Evolutionary conservation across 2,113 vertebrate genomes (phyloP).

Genomic region (Ciconia maguari): DNA sequence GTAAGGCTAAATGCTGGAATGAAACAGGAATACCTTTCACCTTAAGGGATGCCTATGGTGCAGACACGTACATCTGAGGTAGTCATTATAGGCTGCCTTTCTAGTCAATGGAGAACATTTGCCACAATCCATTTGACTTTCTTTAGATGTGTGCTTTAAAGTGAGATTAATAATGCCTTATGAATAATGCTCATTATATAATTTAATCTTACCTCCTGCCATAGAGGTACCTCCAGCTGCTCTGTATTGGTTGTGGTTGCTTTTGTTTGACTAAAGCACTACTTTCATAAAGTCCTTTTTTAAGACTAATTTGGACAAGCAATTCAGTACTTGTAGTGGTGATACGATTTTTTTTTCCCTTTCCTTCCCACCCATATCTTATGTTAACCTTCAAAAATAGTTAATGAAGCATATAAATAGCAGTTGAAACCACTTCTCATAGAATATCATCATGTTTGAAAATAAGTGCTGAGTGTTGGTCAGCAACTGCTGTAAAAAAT

Average conservation of each 20-base stretch:
- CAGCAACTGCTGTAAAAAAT: constrained; percentile 1
- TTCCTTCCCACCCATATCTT: neutral
- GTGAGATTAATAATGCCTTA: neutral
- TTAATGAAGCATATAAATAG: neutral
- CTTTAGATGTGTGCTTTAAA: neutral
- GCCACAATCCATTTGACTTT: neutral
- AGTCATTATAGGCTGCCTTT: neutral
- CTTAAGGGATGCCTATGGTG: neutral
- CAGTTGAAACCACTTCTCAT: neutral
- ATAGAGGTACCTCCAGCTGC: neutral
- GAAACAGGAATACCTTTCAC: neutral
- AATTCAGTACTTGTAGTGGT: neutral
- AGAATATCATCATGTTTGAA: neutral
- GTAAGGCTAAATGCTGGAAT: neutral
- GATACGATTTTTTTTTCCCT: neutral
- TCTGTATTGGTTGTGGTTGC: neutral
- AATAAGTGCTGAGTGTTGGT: neutral
- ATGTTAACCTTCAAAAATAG: neutral
- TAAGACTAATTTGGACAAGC: neutral
- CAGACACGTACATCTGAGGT: neutral
- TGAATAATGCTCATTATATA: neutral
- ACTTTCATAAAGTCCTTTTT: neutral
- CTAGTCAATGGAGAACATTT: neutral
- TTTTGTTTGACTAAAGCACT: neutral
- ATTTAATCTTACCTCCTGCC: neutral